Percentiles rank a stretch among this genome's conserved stretches.
These are phyloP conservation scores for Nemoura dubitans DNA, from an alignment of 2,888 invertebrate genomes.

Conservation along the genomic window DNA sequence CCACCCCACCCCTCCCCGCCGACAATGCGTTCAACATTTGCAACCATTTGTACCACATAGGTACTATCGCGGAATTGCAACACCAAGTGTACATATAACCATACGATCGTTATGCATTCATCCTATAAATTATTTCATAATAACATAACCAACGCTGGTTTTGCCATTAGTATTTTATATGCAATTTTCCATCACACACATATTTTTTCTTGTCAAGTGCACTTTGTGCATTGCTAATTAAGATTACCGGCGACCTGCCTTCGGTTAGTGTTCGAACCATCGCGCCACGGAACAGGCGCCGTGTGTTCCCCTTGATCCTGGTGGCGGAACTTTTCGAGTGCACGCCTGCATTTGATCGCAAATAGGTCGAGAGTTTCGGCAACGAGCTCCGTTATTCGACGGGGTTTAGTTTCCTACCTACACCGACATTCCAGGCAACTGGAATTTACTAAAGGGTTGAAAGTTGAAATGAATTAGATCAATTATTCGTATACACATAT, in stretches of 20 bases:
- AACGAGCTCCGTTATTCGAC: not conserved
- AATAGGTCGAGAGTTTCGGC: not conserved
- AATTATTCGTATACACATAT: constrained; percentile 12
- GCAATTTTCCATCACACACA: not conserved
- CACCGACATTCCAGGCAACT: not conserved
- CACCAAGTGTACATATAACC: not conserved
- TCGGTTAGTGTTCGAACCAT: not conserved
- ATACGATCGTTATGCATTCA: not conserved
- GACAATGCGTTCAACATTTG: not conserved
- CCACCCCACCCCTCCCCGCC: not conserved
- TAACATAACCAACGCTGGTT: too few relatives aligned
- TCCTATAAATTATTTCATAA: constrained; percentile 1
- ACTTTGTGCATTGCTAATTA: not conserved
- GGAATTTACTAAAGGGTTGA: not conserved
- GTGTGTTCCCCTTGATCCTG: not conserved
- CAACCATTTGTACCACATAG: not conserved
- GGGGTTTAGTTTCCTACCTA: not conserved
- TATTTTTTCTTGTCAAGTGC: not conserved
- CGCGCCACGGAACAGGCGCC: not conserved
- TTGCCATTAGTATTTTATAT: not conserved
- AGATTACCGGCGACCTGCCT: not conserved
- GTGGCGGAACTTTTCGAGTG: not conserved
- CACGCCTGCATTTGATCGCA: not conserved
- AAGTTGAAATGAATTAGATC: not conserved
- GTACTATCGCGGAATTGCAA: not conserved